Percentiles rank a stretch among this genome's conserved stretches.
phyloP scores from a whole-genome alignment of 1,140 invertebrate species.

The Meloidogyne floridensis region DNA sequence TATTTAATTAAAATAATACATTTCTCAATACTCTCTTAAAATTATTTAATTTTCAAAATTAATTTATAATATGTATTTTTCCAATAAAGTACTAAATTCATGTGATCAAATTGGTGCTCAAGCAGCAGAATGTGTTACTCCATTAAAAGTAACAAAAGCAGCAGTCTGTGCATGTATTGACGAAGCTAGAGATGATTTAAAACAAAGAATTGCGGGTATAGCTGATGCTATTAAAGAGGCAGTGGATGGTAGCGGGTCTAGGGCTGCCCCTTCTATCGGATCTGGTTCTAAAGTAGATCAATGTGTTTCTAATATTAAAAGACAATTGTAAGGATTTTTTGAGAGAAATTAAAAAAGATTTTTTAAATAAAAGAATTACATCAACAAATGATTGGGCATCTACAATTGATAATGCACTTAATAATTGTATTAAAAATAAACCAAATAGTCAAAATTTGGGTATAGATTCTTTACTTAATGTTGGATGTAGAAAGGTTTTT shows the following conservation, averaged over 20 bases:
- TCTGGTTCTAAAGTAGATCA: slow-evolving; percentile 54
- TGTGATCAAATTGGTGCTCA: slow-evolving; percentile 52
- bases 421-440: slow-evolving; percentile 62
- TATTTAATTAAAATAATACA: no score
- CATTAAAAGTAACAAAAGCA: slow-evolving; percentile 48
- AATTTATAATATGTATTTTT: neutral
- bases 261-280: slow-evolving; percentile 37
- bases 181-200: slow-evolving; percentile 61
- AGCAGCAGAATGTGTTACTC: slow-evolving; percentile 38
- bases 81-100: slow-evolving; percentile 40
- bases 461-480: slow-evolving; percentile 64
- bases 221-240: slow-evolving; percentile 62
- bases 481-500: slow-evolving; percentile 61
- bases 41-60: slow-evolving; percentile 17
- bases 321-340: slow-evolving; percentile 54
- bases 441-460: slow-evolving; percentile 61
- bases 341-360: no score
- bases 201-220: slow-evolving; percentile 60
- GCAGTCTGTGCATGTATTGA: slow-evolving; percentile 63
- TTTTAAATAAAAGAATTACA: slow-evolving; percentile 48
- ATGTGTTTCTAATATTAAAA: slow-evolving; percentile 64
- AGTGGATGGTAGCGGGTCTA: slow-evolving; percentile 29
- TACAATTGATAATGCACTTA: slow-evolving; percentile 62
- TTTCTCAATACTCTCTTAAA: neutral
- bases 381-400: slow-evolving; percentile 64